These are phyloP conservation scores for Watersipora subatra DNA, from an alignment of 1,140 invertebrate genomes.

Conservation along the genomic window DNA sequence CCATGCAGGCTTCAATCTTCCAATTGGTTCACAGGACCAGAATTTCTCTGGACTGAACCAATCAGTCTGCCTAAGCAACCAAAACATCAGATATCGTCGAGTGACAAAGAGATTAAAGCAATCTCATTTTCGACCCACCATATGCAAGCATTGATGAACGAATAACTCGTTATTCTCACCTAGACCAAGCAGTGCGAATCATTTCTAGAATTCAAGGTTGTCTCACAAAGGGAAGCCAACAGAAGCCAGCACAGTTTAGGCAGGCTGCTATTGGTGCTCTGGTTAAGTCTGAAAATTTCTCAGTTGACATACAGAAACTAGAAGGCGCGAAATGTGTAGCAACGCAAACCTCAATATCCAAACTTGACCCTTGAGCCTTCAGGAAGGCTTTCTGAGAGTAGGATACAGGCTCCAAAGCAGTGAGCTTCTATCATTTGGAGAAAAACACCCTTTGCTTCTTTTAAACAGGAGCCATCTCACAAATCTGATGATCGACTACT, in stretches of 20 bases:
- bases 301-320: neutral
- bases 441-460: neutral
- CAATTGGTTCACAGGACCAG: slow-evolving; percentile 3
- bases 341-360: neutral
- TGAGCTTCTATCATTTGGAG: neutral
- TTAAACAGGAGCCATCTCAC: neutral
- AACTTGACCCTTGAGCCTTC: too few relatives aligned
- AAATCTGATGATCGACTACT: neutral
- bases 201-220: neutral
- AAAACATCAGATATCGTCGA: neutral
- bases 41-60: neutral
- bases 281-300: neutral
- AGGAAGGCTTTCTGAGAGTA: neutral
- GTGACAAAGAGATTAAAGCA: neutral
- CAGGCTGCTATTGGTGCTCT: neutral
- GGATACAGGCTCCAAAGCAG: neutral
- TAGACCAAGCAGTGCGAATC: neutral
- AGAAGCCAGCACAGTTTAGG: neutral
- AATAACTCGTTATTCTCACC: neutral
- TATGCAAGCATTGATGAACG: neutral
- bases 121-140: neutral
- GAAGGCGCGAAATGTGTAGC: neutral
- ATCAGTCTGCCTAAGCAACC: neutral
- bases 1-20: neutral
- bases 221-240: neutral